These are phyloP conservation scores for Schizaphis graminum DNA, from an alignment of 2,888 invertebrate genomes.

Conservation along the genomic window DNA sequence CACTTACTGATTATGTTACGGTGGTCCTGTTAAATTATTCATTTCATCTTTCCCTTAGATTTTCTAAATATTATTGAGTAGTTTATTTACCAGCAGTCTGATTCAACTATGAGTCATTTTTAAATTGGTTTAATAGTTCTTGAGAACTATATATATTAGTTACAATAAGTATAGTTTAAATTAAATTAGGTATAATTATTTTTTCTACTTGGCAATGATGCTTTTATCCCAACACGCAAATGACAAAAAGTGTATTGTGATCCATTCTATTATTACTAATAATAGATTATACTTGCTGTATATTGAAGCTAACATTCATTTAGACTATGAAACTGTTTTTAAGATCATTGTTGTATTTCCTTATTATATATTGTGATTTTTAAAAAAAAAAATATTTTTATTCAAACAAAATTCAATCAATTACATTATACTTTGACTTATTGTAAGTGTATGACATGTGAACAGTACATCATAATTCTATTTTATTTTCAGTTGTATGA, in stretches of 20 bases:
- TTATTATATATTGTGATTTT: slow-evolving; percentile 55
- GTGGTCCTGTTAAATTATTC: slow-evolving; percentile 19
- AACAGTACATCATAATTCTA: slow-evolving; percentile 31
- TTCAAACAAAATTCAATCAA: slow-evolving; percentile 26
- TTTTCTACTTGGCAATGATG: slow-evolving; percentile 50
- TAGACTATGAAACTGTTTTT: slow-evolving; percentile 46
- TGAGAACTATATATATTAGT: background rate
- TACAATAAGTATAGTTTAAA: slow-evolving; percentile 43
- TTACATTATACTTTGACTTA: slow-evolving; percentile 5
- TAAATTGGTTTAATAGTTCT: background rate
- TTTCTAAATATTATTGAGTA: slow-evolving; percentile 1
- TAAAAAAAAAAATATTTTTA: background rate
- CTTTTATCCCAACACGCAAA: slow-evolving; percentile 36
- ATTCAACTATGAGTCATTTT: background rate
- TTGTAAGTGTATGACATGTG: background rate
- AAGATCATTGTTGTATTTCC: slow-evolving; percentile 37
- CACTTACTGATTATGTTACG: background rate
- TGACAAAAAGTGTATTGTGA: slow-evolving; percentile 58
- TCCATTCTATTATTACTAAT: slow-evolving; percentile 50
- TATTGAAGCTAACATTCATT: slow-evolving; percentile 45
- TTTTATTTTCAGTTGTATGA: slow-evolving; percentile 34
- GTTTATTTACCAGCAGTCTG: background rate
- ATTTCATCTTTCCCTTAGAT: slow-evolving; percentile 20
- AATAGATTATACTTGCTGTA: slow-evolving; percentile 39
- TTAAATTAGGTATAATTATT: slow-evolving; percentile 55